Evolutionary conservation across 1,140 invertebrate genomes (phyloP).

Genomic region (Drosophila bocki): DNA sequence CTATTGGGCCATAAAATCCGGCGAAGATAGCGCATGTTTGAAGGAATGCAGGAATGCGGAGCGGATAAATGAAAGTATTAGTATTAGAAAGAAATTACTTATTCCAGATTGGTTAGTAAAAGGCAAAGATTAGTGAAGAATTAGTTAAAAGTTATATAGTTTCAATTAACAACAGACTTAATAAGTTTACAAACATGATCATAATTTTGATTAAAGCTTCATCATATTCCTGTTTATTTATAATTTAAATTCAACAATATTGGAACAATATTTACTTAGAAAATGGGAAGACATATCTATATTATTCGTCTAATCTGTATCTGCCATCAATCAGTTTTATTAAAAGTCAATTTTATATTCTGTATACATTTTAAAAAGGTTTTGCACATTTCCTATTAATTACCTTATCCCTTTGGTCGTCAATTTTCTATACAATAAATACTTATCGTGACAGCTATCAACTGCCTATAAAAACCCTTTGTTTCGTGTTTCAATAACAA

Average conservation of each 20-base stretch:
- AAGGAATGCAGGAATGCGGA: background rate
- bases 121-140: background rate
- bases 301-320: background rate
- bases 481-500: background rate
- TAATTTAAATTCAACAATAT: background rate
- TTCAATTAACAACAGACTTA: too few relatives aligned
- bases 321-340: background rate
- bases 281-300: too few relatives aligned
- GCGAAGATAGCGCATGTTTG: constrained; percentile 23
- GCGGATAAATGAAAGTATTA: constrained; percentile 15
- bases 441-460: background rate
- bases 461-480: background rate
- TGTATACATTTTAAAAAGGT: background rate
- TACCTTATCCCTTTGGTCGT: background rate
- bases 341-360: background rate
- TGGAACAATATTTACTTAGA: too few relatives aligned
- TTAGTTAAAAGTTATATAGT: too few relatives aligned
- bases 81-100: constrained; percentile 1
- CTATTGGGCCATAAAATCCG: constrained; percentile 22
- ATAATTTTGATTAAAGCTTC: too few relatives aligned
- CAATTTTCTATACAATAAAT: background rate
- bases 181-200: too few relatives aligned
- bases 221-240: background rate
- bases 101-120: background rate
- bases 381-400: background rate